Evolutionary conservation across 2,797 vertebrate genomes (phyloP), one percentile per base, ranked within the genome.

Genomic region (Acrossocheilus wenchowensis): DNA sequence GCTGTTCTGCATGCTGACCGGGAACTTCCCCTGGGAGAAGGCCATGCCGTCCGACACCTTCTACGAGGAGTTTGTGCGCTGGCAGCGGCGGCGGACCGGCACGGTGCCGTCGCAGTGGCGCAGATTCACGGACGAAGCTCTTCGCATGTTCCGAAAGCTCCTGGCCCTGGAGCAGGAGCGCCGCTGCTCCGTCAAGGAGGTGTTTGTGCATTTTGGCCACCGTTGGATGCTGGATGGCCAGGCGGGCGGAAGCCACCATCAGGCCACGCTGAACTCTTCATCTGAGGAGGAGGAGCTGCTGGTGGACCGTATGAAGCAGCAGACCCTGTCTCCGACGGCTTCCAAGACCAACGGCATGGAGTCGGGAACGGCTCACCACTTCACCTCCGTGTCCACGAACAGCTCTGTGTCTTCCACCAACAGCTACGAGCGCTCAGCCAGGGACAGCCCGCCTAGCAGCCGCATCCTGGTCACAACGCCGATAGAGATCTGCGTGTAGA

Each of bases 21-120:
- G 96, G 1, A 97, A 97, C 93, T 97, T 97, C 90, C 96, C 96
- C 30, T 97, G 96, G 96, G 96, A 97, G 92, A 97, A 96, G 89
- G 96, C 96, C 0, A 93, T 96, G 71, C 94, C 95, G 23, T 93
- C 95, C 0, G 96, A 97, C 91, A 93, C 95, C 21, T 97, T 97
- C 92, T 97, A 97, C 89, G 95, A 96, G 84, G 96, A 97, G 93
- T 97, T 97, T 87, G 93, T 95, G 77, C 95, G 95, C 91, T 97
- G 96, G 96, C 96, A 97, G 93, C 91, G 92, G 86, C 94, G 95
- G 86, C 91, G 95, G 84, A 94, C 92, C 0, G 91, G 91, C 84
- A 68, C 92, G 0, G 94, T 96, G 45, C 96, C 96, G 0, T 97
- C 96, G 0, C 96, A 97, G 92, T 97, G 96, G 96, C 92, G 96